These are phyloP conservation scores for Macrotrachela quadricornifera DNA, from an alignment of 1,140 invertebrate genomes.

Conservation along the genomic window DNA sequence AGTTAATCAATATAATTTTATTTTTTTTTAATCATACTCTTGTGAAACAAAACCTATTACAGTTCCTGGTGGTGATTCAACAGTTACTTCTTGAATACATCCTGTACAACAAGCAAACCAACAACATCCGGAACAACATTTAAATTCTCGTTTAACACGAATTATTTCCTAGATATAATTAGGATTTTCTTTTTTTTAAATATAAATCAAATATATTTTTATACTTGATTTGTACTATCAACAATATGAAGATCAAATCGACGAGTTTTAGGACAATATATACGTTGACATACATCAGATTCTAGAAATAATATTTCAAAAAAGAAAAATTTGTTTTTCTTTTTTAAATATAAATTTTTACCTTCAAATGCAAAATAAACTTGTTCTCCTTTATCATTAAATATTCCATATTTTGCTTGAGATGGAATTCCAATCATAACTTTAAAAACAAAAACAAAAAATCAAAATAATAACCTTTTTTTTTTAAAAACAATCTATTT, in stretches of 20 bases:
- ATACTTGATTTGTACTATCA: slow-evolving; percentile 2
- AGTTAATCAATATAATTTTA: not conserved
- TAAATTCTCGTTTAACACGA: slow-evolving; percentile 16
- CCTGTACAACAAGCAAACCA: slow-evolving; percentile 4
- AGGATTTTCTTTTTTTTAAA: too few species aligned
- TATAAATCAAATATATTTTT: too few species aligned
- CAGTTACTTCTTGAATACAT: slow-evolving; percentile 6
- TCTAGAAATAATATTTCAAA: slow-evolving; percentile 27
- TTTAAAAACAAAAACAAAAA: too few species aligned
- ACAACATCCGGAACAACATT: slow-evolving; percentile 14
- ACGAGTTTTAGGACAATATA: slow-evolving; percentile 50
- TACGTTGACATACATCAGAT: slow-evolving; percentile 50
- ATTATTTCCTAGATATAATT: slow-evolving; percentile 17
- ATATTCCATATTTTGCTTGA: slow-evolving; percentile 32
- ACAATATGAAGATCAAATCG: slow-evolving; percentile 43
- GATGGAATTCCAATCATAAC: too few species aligned
- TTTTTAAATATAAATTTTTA: slow-evolving; percentile 6
- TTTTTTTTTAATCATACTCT: not conserved
- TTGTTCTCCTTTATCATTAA: slow-evolving; percentile 20
- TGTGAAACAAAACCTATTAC: slow-evolving; percentile 9
- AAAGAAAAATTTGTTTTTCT: not conserved
- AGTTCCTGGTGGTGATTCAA: slow-evolving; percentile 9
- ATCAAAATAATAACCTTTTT: too few species aligned
- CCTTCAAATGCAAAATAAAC: slow-evolving; percentile 25
- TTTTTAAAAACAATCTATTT: too few species aligned